These are phyloP conservation scores for Silurus asotus DNA, from an alignment of 2,113 vertebrate genomes.

Conservation along the genomic window DNA sequence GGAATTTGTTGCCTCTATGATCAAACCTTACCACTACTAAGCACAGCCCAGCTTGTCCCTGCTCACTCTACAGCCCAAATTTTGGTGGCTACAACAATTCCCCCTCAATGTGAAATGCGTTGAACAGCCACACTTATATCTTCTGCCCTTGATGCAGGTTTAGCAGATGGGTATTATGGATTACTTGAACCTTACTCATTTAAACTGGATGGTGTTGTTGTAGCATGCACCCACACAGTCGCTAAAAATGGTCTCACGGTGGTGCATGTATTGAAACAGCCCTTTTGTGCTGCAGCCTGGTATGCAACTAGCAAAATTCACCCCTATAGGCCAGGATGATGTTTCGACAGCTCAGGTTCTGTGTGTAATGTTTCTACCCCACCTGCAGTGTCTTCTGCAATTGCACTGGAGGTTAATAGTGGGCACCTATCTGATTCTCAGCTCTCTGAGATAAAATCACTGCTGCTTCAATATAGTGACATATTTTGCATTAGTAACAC, in stretches of 20 bases:
- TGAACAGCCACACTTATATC: too few species aligned
- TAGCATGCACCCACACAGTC: slow-evolving; percentile 7
- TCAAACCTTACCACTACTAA: not conserved
- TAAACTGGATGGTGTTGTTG: not conserved
- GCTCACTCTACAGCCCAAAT: not conserved
- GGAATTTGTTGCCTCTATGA: not conserved
- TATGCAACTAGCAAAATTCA: slow-evolving; percentile 28
- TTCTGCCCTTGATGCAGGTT: not conserved
- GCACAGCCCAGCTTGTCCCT: not conserved
- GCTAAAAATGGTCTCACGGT: slow-evolving; percentile 19
- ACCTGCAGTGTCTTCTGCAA: not conserved
- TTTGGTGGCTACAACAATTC: slow-evolving; percentile 2
- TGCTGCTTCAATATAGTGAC: too few species aligned
- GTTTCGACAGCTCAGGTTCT: not conserved
- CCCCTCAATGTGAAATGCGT: not conserved
- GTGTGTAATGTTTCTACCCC: slow-evolving; percentile 34
- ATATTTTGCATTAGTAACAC: too few species aligned
- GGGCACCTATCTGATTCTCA: too few species aligned
- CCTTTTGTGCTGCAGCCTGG: too few species aligned
- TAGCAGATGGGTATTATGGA: not conserved
- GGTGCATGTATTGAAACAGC: slow-evolving; percentile 20
- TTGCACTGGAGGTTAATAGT: too few species aligned
- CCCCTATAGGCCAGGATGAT: slow-evolving; percentile 21
- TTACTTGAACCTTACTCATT: not conserved
- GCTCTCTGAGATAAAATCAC: too few species aligned